Percentiles rank a stretch among this genome's conserved stretches.
phyloP scores from a whole-genome alignment of 2,797 vertebrate species.

The Hybognathus amarus region DNA sequence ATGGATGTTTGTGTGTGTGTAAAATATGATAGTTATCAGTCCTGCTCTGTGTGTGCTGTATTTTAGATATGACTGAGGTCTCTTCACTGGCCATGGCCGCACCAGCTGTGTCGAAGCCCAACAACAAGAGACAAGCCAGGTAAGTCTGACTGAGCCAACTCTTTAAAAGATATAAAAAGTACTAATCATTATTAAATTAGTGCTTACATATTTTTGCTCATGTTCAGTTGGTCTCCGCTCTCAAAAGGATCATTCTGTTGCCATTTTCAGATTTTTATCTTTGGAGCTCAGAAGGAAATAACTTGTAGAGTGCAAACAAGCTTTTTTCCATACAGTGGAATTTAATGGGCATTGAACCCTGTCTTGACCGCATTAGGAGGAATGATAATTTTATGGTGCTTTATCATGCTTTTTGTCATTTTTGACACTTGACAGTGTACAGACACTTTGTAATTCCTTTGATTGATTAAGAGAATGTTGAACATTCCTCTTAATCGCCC shows the following conservation, averaged over 20 bases:
- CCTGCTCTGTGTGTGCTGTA: slow-evolving; percentile 19
- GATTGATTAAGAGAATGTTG: neutral
- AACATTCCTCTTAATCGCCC: neutral
- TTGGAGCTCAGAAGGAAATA: neutral
- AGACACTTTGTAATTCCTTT: neutral
- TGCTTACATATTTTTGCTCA: neutral
- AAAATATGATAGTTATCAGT: no score
- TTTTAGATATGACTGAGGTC: slow-evolving; percentile 88
- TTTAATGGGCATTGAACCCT: neutral
- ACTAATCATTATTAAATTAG: neutral
- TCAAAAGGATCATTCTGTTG: neutral
- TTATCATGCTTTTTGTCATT: neutral
- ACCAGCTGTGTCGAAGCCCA: slow-evolving; percentile 81
- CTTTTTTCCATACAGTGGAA: no score
- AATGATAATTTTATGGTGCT: neutral
- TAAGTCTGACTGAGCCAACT: slow-evolving; percentile 70
- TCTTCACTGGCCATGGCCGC: slow-evolving; percentile 81
- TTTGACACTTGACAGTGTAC: neutral
- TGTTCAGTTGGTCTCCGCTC: neutral
- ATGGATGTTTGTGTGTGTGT: no score
- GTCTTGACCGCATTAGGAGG: neutral
- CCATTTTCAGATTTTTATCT: neutral
- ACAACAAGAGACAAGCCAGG: slow-evolving; percentile 86
- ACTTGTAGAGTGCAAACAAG: neutral
- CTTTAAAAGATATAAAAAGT: neutral